A percentile compares a stretch with the other conserved stretches of the same genome.
These are phyloP conservation scores for Okapia johnstoni DNA, from an alignment of 2,113 vertebrate species.

Conservation along the genomic window DNA sequence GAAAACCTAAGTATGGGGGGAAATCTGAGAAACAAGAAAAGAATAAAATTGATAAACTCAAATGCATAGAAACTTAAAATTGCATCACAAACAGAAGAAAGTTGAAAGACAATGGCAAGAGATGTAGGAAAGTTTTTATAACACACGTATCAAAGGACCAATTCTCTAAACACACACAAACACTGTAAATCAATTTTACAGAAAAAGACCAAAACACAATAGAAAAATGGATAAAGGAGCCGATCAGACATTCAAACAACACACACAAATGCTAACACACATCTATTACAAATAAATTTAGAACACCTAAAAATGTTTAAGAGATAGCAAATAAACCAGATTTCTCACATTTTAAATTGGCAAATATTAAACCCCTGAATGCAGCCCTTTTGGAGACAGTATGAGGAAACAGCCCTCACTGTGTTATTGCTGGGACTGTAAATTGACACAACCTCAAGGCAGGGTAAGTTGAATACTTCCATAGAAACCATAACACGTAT, in stretches of 20 bases:
- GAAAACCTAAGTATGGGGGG: not conserved
- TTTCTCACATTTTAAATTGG: slow-evolving; percentile 2
- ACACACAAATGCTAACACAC: not conserved
- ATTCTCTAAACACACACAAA: not conserved
- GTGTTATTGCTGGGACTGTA: not conserved
- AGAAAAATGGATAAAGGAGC: not conserved
- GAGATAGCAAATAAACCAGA: not conserved
- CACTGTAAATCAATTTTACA: not conserved
- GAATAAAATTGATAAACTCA: not conserved
- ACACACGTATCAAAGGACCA: not conserved
- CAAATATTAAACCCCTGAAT: not conserved
- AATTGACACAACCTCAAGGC: not conserved
- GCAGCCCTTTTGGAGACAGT: not conserved
- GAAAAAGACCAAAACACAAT: not conserved
- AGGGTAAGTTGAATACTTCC: not conserved
- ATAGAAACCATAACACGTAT: not conserved
- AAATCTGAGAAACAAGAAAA: not conserved
- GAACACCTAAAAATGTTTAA: not conserved
- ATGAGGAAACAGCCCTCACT: not conserved
- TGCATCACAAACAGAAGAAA: not conserved
- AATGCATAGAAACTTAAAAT: not conserved
- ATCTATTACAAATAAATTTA: not conserved
- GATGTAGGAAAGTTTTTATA: not conserved
- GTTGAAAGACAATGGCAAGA: not conserved
- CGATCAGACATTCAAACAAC: not conserved